Percentiles rank a stretch among this genome's conserved stretches.
phyloP scores from a whole-genome alignment of 1,140 invertebrate species.

The Diachasma alloeum region DNA sequence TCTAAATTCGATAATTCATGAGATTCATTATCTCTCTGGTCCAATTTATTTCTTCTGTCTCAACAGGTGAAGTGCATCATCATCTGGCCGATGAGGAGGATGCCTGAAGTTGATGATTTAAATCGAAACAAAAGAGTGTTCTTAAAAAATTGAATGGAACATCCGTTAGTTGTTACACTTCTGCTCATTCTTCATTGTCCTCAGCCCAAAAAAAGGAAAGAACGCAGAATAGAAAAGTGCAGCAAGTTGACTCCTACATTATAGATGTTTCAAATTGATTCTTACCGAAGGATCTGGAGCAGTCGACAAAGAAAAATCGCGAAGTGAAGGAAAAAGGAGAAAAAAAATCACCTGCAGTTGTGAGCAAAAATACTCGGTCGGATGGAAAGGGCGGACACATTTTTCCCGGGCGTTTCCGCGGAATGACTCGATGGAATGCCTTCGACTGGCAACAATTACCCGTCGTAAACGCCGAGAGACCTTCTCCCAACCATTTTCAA shows the following conservation, averaged over 20 bases:
- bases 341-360: background rate
- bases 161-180: background rate
- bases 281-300: background rate
- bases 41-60: too few relatives aligned
- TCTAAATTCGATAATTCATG: background rate
- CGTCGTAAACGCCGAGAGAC: constrained; percentile 47
- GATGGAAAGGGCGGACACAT: constrained; percentile 32
- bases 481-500: constrained; percentile 2
- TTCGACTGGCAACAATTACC: constrained; percentile 54
- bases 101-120: background rate
- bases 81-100: too few relatives aligned
- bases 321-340: background rate
- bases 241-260: background rate
- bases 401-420: constrained; percentile 49
- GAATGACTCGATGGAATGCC: constrained; percentile 46
- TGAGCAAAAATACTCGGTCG: background rate
- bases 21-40: background rate
- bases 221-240: background rate
- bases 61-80: too few relatives aligned
- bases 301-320: background rate
- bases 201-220: background rate
- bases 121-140: background rate
- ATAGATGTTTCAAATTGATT: background rate
- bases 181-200: background rate
- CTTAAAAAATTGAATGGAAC: background rate